phyloP scores from a whole-genome alignment of 2,113 vertebrate genomes.

The Dinomys branickii region DNA sequence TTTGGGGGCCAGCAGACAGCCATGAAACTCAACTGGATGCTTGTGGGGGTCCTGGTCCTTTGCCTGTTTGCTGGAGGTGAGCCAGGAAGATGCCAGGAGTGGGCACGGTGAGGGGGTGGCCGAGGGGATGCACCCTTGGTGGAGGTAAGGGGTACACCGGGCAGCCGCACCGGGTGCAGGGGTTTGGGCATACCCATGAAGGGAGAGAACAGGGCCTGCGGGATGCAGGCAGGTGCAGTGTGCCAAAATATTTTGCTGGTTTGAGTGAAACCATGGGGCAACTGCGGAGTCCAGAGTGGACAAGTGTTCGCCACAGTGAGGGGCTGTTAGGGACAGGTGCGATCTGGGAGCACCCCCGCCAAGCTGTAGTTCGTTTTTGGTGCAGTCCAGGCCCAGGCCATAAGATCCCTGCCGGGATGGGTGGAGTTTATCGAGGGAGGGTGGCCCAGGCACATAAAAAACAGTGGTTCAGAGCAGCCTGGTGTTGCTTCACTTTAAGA shows the following conservation, averaged over 20 bases:
- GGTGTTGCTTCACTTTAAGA: background rate
- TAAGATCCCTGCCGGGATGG: background rate
- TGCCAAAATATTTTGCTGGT: background rate
- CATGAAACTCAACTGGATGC: conserved; percentile 63
- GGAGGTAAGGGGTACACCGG: background rate
- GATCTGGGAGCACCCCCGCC: background rate
- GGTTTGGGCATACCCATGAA: background rate
- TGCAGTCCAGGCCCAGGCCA: no score
- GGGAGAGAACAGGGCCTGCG: background rate
- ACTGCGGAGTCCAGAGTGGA: background rate
- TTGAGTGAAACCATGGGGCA: background rate
- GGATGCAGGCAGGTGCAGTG: background rate
- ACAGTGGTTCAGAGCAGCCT: background rate
- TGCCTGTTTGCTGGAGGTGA: conserved; percentile 68
- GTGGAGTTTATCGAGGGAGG: background rate
- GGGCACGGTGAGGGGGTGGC: background rate
- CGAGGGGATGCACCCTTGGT: background rate
- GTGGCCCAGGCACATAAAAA: background rate
- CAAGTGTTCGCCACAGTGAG: background rate
- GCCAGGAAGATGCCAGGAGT: background rate
- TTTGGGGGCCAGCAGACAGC: conserved; percentile 57
- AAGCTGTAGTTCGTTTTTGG: background rate
- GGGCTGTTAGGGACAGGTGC: background rate
- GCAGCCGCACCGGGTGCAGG: background rate
- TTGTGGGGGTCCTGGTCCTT: conserved; percentile 72